These are phyloP conservation scores for Malurus cyaneus DNA, from an alignment of 2,113 vertebrate genomes.

Conservation along the genomic window DNA sequence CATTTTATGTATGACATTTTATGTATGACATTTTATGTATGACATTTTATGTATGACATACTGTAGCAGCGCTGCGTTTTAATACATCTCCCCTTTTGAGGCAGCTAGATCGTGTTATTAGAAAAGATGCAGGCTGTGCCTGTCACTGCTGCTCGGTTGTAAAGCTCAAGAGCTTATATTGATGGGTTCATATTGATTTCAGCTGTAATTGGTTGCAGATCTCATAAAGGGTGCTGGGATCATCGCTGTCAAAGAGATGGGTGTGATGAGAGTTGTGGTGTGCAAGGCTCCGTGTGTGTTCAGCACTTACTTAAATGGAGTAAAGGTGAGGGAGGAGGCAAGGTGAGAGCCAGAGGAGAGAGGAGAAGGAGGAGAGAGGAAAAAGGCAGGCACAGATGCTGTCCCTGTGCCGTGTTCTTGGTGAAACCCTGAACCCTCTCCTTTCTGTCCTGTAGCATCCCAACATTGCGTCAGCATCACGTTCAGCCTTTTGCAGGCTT, in stretches of 20 bases:
- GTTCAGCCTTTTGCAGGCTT: background rate
- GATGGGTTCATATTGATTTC: background rate
- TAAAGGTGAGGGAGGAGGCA: background rate
- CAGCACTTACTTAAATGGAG: background rate
- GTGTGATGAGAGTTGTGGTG: background rate
- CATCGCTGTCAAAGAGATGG: background rate
- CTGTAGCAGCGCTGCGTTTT: background rate
- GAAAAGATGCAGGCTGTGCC: background rate
- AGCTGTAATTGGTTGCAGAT: background rate
- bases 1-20: background rate
- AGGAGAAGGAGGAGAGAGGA: background rate
- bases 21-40: background rate
- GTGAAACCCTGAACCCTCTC: background rate
- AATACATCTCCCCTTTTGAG: background rate
- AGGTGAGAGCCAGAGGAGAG: background rate
- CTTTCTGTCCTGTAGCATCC: background rate
- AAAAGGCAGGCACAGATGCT: background rate
- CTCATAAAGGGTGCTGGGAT: background rate
- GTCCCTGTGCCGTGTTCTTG: rapidly evolving
- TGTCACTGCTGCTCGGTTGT: background rate
- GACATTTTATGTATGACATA: background rate
- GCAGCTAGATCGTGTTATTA: background rate
- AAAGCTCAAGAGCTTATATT: background rate
- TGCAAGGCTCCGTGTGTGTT: background rate
- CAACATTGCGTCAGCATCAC: background rate